Evolutionary conservation across 2,888 invertebrate genomes (phyloP).

Genomic region (Scaptomyza parva): DNA sequence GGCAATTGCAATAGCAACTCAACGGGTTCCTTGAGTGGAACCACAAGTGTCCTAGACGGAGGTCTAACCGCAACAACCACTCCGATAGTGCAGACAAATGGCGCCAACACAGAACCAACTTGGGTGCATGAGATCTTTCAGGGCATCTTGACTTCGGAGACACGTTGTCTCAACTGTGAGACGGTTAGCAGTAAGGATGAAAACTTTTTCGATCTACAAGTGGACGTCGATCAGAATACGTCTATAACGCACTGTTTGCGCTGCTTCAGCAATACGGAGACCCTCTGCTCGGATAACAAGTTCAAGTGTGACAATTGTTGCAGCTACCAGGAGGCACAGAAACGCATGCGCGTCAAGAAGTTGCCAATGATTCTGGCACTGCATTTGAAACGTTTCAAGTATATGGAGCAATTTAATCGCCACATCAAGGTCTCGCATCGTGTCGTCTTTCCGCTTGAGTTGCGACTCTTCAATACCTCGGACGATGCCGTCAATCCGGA

Average conservation of each 20-base stretch:
- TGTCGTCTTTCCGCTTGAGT: constrained; percentile 98
- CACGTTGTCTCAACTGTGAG: constrained; percentile 99
- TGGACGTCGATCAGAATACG: constrained; percentile 99
- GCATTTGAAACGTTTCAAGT: constrained; percentile 97
- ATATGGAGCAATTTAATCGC: constrained; percentile 99
- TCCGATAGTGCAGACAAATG: constrained; percentile 80
- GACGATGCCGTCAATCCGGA: constrained; percentile 99
- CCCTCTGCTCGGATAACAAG: constrained; percentile 99
- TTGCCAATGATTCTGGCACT: constrained; percentile 98
- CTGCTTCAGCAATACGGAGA: constrained; percentile 99
- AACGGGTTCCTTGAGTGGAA: constrained; percentile 76
- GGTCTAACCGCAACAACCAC: constrained; percentile 67
- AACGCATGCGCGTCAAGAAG: constrained; percentile 99
- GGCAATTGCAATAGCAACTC: constrained; percentile 81
- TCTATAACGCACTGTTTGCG: constrained; percentile 99
- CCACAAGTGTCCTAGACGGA: constrained; percentile 68
- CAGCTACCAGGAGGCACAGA: constrained; percentile 99
- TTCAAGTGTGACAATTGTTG: constrained; percentile 99
- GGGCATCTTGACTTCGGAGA: constrained; percentile 99
- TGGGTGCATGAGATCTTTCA: constrained; percentile 99
- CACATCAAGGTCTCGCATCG: constrained; percentile 99
- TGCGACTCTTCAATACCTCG: constrained; percentile 98
- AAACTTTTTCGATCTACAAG: constrained; percentile 99
- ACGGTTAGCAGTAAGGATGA: constrained; percentile 99
- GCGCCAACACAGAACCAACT: constrained; percentile 91